Evolutionary conservation across 2,888 invertebrate genomes (phyloP).

Genomic region (Ditylenchus weischeri): DNA sequence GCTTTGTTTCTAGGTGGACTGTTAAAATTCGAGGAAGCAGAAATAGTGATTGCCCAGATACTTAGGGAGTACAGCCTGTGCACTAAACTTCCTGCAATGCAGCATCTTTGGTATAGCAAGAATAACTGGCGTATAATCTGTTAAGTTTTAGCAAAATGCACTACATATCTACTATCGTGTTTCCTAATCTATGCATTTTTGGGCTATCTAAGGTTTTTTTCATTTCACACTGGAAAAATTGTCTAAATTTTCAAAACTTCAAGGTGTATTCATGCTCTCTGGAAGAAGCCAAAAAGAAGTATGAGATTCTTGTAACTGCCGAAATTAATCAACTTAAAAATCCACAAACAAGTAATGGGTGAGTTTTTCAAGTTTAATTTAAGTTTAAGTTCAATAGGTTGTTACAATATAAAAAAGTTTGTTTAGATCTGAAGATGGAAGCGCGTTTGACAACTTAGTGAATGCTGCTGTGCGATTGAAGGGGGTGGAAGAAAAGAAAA

Average conservation of each 20-base stretch:
- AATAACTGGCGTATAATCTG: constrained; percentile 4
- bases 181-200: constrained; percentile 35
- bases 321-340: too few species aligned
- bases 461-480: constrained; percentile 18
- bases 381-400: too few species aligned
- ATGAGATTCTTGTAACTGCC: too few species aligned
- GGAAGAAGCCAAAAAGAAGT: too few species aligned
- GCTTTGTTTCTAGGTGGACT: constrained; percentile 15
- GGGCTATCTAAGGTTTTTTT: constrained; percentile 22
- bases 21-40: constrained; percentile 25
- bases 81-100: too few species aligned
- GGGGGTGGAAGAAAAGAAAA: constrained; percentile 13
- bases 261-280: too few species aligned
- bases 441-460: constrained; percentile 17
- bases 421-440: neutral
- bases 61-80: constrained; percentile 10
- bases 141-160: constrained; percentile 14
- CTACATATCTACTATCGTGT: constrained; percentile 29
- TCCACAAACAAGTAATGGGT: too few species aligned
- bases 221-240: neutral
- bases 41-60: constrained; percentile 25
- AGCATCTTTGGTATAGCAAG: neutral
- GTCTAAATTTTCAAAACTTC: too few species aligned
- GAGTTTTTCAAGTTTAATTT: too few species aligned
- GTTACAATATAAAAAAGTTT: too few species aligned